Evolutionary conservation across 2,113 vertebrate species (phyloP).

Genomic region (Nesogale talazaci): DNA sequence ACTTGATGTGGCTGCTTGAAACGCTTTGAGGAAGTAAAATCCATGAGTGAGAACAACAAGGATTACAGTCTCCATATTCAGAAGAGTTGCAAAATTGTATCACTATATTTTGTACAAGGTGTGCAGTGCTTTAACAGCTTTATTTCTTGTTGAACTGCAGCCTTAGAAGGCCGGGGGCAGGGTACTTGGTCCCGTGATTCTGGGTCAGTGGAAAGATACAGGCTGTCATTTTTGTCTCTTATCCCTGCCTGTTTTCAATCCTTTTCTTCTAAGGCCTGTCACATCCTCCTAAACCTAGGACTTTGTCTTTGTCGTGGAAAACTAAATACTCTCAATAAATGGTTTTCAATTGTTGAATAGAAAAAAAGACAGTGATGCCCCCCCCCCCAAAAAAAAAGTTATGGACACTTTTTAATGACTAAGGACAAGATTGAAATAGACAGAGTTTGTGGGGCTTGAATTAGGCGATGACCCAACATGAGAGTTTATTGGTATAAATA

Average conservation of each 20-base stretch:
- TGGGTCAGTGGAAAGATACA: constrained; percentile 5
- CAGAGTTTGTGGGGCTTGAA: not conserved
- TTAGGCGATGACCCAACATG: not conserved
- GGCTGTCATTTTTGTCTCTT: not conserved
- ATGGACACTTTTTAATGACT: not conserved
- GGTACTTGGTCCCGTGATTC: constrained; percentile 20
- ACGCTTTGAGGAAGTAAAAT: constrained; percentile 10
- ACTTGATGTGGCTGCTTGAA: not conserved
- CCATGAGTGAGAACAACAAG: constrained; percentile 28
- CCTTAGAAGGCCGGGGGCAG: not conserved
- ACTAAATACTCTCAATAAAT: not conserved
- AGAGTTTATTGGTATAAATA: not conserved
- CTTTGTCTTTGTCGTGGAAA: constrained; percentile 40
- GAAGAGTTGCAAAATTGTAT: constrained; percentile 13
- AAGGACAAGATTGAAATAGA: constrained; percentile 33
- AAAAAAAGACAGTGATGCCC: too few relatives aligned
- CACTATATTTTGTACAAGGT: not conserved
- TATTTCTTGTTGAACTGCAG: not conserved
- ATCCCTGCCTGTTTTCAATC: not conserved
- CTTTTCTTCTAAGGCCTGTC: constrained; percentile 17
- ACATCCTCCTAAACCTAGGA: not conserved
- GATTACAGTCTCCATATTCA: not conserved
- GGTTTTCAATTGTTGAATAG: too few relatives aligned
- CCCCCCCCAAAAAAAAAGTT: too few relatives aligned
- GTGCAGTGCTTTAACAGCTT: not conserved